These are phyloP conservation scores for Parnassius orleans DNA, from an alignment of 2,888 invertebrate species.

Conservation along the genomic window DNA sequence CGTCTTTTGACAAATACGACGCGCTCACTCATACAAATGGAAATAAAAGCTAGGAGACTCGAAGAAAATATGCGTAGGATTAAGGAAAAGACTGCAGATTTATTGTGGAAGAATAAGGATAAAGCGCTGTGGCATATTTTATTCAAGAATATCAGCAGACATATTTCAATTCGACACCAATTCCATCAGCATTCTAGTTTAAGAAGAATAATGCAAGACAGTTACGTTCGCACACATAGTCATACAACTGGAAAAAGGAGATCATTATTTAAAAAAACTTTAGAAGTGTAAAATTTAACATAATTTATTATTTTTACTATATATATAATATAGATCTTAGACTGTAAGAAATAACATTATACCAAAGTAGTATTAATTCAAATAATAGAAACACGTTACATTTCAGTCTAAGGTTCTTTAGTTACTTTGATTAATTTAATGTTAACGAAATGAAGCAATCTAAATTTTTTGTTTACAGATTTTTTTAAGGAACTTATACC, in stretches of 20 bases:
- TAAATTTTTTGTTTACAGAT: too few species aligned
- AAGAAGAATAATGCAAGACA: conserved; percentile 70
- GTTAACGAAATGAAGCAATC: too few species aligned
- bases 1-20: conserved; percentile 79
- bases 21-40: conserved; percentile 80
- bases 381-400: too few species aligned
- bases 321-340: background rate
- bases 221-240: conserved; percentile 50
- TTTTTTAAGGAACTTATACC: too few species aligned
- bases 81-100: conserved; percentile 79
- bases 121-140: conserved; percentile 78
- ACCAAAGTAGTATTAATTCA: too few species aligned
- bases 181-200: conserved; percentile 75
- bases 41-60: conserved; percentile 79
- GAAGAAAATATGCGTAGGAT: conserved; percentile 81
- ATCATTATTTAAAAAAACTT: conserved; percentile 45
- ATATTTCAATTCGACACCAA: conserved; percentile 75
- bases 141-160: conserved; percentile 78
- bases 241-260: conserved; percentile 52
- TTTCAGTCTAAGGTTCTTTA: too few species aligned
- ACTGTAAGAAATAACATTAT: too few species aligned
- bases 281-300: conserved; percentile 14
- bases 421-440: too few species aligned
- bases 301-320: background rate
- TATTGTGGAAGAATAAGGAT: conserved; percentile 80